Base-by-base conservation (phyloP, 2,113 vertebrate species). In the Gnathonemus echidnorhynchus region DNA sequence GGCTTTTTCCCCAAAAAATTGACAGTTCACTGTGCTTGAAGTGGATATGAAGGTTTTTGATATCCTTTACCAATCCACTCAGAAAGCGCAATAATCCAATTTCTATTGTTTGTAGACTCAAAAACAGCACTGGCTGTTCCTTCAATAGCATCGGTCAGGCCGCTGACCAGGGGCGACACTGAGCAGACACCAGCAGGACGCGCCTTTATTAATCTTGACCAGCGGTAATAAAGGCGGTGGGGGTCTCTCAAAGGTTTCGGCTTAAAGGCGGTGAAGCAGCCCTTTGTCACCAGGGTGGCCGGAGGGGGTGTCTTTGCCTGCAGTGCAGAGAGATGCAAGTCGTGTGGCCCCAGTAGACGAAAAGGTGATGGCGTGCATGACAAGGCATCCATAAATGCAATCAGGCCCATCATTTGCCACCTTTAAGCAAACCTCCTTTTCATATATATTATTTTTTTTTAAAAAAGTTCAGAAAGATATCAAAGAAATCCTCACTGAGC, bases 31-130 rank as follows among this genome's bases (percentile, higher is more conserved):
- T 24, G 11, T 53, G 27, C 48, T 39, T n/a, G 50, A 50, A 31
- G 80, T 87, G 27, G 48, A 87, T 87, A 52, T 87, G 48, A 87
- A 50, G 31, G 86, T 3, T 86, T 85, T 87, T 52, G 48, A 87
- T 87, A 52, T 87, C 48, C 45, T 87, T 52, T 87, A 52, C 49
- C 50, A 35, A 53, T 52, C 48, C 48, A 35, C 27, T 87, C 86
- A 87, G 86, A 87, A 52, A 53, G 86, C 11, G 49, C 49, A 53
- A 31, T 53, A 52, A 53, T 53, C n/a, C 86, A 53, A 53, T 87
- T 45, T 45, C 42, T 85, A 48, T 85, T 85, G 83, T 48, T 45
- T 85, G 83, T 45, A 48, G 83, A n/a, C 83, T 45, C 74, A 42
- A 21, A 85, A 85, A 85, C 83, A 46, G 83, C 17, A 48, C 39